Percentiles rank a stretch among this genome's conserved stretches.
These are phyloP conservation scores for Leiothrix lutea DNA, from an alignment of 2,113 vertebrate genomes.

Conservation along the genomic window DNA sequence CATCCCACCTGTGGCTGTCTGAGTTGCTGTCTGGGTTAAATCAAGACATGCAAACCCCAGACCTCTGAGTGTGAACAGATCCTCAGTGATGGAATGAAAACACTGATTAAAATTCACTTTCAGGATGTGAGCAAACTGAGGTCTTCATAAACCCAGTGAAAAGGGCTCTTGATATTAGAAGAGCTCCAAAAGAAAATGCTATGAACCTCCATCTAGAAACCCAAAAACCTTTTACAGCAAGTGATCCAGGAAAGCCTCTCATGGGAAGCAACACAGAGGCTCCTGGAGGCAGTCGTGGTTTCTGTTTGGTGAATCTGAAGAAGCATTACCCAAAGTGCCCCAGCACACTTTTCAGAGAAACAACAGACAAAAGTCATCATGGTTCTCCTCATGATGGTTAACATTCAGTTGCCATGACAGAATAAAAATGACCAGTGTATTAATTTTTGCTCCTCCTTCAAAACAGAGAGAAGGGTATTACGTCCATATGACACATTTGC, in stretches of 20 bases:
- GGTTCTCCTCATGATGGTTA: not conserved
- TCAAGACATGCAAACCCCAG: not conserved
- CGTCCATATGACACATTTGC: slow-evolving; percentile 20
- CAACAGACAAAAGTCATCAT: not conserved
- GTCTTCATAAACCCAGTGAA: not conserved
- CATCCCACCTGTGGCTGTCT: not conserved
- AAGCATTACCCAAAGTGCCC: not conserved
- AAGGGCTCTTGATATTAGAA: not conserved
- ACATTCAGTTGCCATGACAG: not conserved
- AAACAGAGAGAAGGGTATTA: not conserved
- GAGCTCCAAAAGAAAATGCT: not conserved
- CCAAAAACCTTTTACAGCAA: not conserved
- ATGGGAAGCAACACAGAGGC: not conserved
- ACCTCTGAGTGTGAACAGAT: not conserved
- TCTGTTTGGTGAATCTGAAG: slow-evolving; percentile 22
- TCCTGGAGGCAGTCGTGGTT: not conserved
- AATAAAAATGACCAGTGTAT: not conserved
- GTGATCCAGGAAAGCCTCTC: not conserved
- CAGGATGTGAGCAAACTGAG: not conserved
- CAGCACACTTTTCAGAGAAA: not conserved
- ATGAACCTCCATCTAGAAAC: not conserved
- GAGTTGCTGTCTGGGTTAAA: not conserved
- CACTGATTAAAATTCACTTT: not conserved
- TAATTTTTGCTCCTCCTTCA: slow-evolving; percentile 17
- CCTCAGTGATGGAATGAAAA: not conserved